phyloP scores from a whole-genome alignment of 1,140 invertebrate genomes.

The Lasaia peninsularis region DNA sequence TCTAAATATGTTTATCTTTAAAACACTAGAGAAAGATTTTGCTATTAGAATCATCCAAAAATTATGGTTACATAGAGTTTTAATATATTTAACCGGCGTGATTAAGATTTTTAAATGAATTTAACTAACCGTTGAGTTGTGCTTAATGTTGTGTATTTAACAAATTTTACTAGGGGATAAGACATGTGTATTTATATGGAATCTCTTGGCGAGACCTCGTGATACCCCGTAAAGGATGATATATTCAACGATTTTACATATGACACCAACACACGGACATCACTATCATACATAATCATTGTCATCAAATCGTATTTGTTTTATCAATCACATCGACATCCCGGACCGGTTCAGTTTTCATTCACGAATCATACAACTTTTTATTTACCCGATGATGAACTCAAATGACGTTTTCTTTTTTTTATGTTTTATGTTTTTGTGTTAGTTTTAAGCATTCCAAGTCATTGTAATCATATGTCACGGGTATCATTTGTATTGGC shows the following conservation, averaged over 20 bases:
- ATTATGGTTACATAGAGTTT: background rate
- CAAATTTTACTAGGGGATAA: background rate
- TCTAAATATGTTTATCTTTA: too few relatives aligned
- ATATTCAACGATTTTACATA: background rate
- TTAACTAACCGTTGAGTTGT: background rate
- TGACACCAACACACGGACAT: constrained; percentile 10
- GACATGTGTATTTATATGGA: background rate
- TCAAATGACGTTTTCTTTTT: constrained; percentile 12
- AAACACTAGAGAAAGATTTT: too few relatives aligned
- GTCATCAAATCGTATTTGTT: background rate
- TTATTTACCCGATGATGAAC: constrained; percentile 10
- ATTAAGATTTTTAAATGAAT: background rate
- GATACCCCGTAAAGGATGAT: background rate
- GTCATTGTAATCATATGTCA: constrained; percentile 20
- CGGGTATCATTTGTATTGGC: constrained; percentile 7
- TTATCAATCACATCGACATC: background rate
- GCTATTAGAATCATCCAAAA: too few relatives aligned
- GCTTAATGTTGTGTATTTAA: constrained; percentile 7
- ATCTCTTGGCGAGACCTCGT: background rate
- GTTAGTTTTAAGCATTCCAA: constrained; percentile 17
- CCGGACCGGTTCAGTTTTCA: constrained; percentile 12
- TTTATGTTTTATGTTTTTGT: constrained; percentile 18
- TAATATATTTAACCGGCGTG: background rate
- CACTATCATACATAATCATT: constrained; percentile 15
- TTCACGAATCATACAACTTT: constrained; percentile 14